phyloP scores from a whole-genome alignment of 2,888 invertebrate species.

The Asteroscopus sphinx region DNA sequence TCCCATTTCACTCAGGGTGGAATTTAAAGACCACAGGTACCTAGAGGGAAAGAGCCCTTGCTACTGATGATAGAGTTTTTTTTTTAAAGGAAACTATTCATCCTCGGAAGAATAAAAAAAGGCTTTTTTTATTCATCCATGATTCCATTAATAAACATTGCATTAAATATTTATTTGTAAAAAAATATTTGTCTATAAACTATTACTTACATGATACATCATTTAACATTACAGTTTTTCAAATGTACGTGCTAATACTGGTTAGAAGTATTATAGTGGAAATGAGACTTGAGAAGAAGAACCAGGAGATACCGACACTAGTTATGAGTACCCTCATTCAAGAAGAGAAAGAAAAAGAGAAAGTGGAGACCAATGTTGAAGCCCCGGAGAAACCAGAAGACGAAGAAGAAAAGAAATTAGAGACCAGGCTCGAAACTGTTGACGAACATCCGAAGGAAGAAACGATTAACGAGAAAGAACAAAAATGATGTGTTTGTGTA shows the following conservation, averaged over 20 bases:
- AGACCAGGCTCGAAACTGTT: constrained; percentile 51
- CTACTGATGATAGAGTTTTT: no score
- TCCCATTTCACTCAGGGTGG: no score
- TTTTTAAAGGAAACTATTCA: no score
- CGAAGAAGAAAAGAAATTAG: constrained; percentile 23
- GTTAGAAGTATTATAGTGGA: constrained; percentile 76
- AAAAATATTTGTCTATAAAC: no score
- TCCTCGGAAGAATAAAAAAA: no score
- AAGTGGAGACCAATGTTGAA: constrained; percentile 42
- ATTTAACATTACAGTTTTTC: constrained; percentile 69
- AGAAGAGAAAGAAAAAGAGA: constrained; percentile 45
- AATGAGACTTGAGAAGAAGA: constrained; percentile 60
- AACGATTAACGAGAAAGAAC: constrained; percentile 19
- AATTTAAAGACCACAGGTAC: no score
- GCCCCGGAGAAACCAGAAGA: constrained; percentile 40
- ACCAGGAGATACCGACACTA: constrained; percentile 55
- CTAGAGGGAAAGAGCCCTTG: no score
- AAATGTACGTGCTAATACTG: constrained; percentile 72
- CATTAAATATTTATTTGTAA: no score
- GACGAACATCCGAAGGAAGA: constrained; percentile 58
- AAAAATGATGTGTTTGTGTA: not conserved
- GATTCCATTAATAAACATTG: no score
- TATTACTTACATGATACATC: no score
- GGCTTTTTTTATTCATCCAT: no score
- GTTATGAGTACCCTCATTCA: constrained; percentile 58